Conservation (phyloP, 2,888 invertebrate genomes). For the Plusia festucae region DNA sequence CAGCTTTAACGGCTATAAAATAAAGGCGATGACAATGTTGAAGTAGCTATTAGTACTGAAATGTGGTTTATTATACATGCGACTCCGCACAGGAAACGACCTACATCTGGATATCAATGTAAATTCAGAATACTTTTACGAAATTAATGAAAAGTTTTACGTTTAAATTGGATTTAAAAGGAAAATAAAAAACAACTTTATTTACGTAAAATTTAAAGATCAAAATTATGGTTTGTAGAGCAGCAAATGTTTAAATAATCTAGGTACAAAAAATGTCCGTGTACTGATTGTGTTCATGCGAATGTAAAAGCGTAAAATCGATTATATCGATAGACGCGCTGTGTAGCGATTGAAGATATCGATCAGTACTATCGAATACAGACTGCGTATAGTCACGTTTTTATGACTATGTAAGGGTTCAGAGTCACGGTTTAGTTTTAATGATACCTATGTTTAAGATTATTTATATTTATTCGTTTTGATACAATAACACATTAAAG, state of each 20-base stretch:
- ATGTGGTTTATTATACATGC: slow-evolving; percentile 6
- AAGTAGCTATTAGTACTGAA: not conserved
- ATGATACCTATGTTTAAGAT: not conserved
- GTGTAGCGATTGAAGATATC: slow-evolving; percentile 38
- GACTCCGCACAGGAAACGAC: slow-evolving; percentile 45
- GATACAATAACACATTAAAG: not conserved
- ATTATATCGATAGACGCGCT: slow-evolving; percentile 44
- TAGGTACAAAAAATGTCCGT: slow-evolving; percentile 10
- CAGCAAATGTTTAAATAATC: not conserved
- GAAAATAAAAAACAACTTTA: too few relatives aligned
- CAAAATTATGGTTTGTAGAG: not conserved
- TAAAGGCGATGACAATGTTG: not conserved
- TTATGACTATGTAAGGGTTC: not conserved
- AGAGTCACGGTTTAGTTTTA: not conserved
- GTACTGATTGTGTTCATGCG: slow-evolving; percentile 28
- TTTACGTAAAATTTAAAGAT: too few relatives aligned
- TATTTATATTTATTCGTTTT: not conserved
- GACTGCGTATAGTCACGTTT: slow-evolving; percentile 13
- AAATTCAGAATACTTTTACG: slow-evolving; percentile 8
- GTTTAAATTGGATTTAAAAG: too few relatives aligned
- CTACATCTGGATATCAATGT: slow-evolving; percentile 28
- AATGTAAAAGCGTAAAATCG: slow-evolving; percentile 54
- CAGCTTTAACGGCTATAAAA: not conserved
- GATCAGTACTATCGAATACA: slow-evolving; percentile 27
- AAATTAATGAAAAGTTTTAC: slow-evolving; percentile 14